Evolutionary conservation across 2,888 invertebrate species (phyloP), one percentile per base, ranked within the genome.

Genomic region (Brachyptera risi): DNA sequence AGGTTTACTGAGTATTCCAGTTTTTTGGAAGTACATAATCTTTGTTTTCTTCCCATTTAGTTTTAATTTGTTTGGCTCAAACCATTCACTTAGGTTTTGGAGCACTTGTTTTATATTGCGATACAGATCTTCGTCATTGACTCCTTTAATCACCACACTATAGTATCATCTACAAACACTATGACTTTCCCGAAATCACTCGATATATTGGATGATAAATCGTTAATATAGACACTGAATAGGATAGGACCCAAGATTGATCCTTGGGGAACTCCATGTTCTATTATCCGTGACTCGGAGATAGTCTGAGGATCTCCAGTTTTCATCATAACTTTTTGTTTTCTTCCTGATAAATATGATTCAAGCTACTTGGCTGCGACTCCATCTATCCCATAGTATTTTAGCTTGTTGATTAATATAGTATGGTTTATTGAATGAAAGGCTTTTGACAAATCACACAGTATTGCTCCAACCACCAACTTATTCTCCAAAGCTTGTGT

Each of bases 391-490:
- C 51, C 27, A n/a, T 19, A 15, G 17, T 51, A 15, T 15, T 51
- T 35, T n/a, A 51, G 35, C 35, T 51, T 51, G 2, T n/a, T 7
- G n/a, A 51, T 15, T 15, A 51, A 21, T 31, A 31, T n/a, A 3
- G n/a, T 13, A 35, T 51, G 51, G 27, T 51, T 27, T 17, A 51
- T 31, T n/a, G 51, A 31, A 35, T 51, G 31, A 51, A 51, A 51
- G 3, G 51, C 51, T 31, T 51, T 51, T n/a, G 51, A 51, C 31
- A 51, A 17, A 17, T 51, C 51, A 31, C 27, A 51, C 51, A 51
- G 27, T 7, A 51, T 31, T 31, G 51, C 31, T 5, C 27, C 35
- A n/a, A 35, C 31, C 15, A 15, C 31, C 35, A 31, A n/a, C 21
- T 44, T 51, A n/a, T 27, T 17, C 31, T 51, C 51, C 17, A 51